Conservation (phyloP, 2,797 vertebrate species). For the Luscinia luscinia region DNA sequence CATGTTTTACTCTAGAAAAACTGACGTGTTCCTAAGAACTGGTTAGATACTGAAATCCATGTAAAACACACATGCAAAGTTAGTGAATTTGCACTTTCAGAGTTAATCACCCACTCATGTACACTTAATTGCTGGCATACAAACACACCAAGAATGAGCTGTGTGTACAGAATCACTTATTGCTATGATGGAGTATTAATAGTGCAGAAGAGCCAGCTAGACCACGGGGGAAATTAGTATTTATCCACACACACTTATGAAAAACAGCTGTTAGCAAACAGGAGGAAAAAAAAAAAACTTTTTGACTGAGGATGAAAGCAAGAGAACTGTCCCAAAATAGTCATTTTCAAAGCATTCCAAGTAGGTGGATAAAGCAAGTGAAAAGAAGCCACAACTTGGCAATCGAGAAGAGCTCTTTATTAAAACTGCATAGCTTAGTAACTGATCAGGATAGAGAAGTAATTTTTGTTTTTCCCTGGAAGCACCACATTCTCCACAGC, state of each 20-base stretch:
- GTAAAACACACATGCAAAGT: not conserved
- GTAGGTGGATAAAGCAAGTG: not conserved
- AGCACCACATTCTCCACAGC: not conserved
- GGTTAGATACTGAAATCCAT: not conserved
- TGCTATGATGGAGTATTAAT: not conserved
- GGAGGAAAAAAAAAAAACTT: not conserved
- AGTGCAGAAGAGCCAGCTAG: not conserved
- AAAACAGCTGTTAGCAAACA: conserved; percentile 22
- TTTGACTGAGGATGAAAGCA: not conserved
- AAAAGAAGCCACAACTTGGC: not conserved
- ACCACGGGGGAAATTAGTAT: not conserved
- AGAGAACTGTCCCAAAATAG: not conserved
- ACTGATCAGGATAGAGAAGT: not conserved
- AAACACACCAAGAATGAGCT: not conserved
- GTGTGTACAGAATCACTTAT: not conserved
- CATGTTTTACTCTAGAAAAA: not conserved
- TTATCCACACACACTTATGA: not conserved
- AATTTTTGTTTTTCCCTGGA: not conserved
- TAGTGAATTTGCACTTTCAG: not conserved
- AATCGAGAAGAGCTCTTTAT: not conserved
- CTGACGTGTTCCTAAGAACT: not conserved
- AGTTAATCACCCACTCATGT: not conserved
- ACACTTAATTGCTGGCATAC: not conserved
- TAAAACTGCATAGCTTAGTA: not conserved
- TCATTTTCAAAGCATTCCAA: not conserved